Evolutionary conservation across 2,888 invertebrate species (phyloP), one percentile per base, ranked within the genome.

Genomic region (Helicoverpa assulta): DNA sequence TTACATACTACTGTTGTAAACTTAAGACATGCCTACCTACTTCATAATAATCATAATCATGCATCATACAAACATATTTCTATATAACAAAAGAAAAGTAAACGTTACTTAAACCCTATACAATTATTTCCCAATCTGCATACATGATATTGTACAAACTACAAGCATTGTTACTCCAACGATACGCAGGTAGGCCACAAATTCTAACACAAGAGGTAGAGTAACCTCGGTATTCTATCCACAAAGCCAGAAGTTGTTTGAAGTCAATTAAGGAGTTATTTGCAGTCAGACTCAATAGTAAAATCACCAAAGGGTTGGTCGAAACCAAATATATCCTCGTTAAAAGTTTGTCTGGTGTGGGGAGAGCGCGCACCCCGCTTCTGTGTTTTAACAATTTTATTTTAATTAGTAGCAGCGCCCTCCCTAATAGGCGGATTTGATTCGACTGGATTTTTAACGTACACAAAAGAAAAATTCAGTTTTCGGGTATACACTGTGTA

Each of bases 281-380:
- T 94, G 93, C 94, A 94, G 93, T 90, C 92, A 91, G 93, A 93
- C 91, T 94, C 94, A 91, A 94, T 94, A 92, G 93, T 92, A 91
- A 93, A 95, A 94, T 95, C 92, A 94, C 94, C 93, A 95, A 95
- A 94, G 95, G 95, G 95, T 94, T 92, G 92, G 92, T 92, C 90
- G 92, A 93, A 95, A 93, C 93, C 94, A 93, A 95, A 95, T 94
- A 95, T 93, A 95, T 95, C 93, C 95, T 95, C 95, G 95, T 95
- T 95, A 95, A 95, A 95, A 95, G 94, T 95, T 95, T 91, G 93
- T 88, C 94, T 88, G 90, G 90, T 81, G 78, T 87, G 89, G 88
- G 89, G 86, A 70, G 85, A 84, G 87, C 81, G 87, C 84, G 89
- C 88, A 87, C 87, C 87, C 83, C 88, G 85, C 85, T 82, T 79